Percentiles rank a stretch among this genome's conserved stretches.
Conservation (phyloP, 2,888 invertebrate genomes). For the Oscheius myriophilus region DNA sequence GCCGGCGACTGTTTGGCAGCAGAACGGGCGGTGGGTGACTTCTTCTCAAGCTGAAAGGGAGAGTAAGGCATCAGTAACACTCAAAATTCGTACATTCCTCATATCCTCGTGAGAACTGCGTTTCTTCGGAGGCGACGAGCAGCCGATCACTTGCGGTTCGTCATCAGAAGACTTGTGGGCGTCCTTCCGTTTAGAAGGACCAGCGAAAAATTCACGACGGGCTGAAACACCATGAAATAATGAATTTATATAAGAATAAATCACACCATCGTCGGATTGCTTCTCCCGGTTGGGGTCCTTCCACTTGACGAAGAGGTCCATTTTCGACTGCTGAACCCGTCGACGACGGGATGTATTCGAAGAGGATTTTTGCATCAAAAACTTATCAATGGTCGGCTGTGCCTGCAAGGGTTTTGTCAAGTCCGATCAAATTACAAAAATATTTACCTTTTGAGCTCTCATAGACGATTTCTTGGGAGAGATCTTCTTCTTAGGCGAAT, state of each 20-base stretch:
- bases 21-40: no score
- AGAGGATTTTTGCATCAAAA: background rate
- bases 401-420: background rate
- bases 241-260: background rate
- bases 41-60: no score
- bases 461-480: background rate
- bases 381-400: background rate
- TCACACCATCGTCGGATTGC: slow-evolving; percentile 9
- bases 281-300: slow-evolving; percentile 15
- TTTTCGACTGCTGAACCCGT: slow-evolving; percentile 23
- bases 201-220: slow-evolving; percentile 8
- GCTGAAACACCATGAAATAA: slow-evolving; percentile 1
- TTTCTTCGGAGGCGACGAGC: no score
- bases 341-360: background rate
- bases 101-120: no score
- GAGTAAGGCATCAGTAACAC: no score
- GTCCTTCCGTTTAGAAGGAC: no score
- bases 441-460: background rate
- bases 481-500: background rate
- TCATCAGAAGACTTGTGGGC: no score
- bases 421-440: no score
- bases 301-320: slow-evolving; percentile 31
- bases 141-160: no score
- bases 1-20: no score
- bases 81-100: no score